Evolutionary conservation across 2,113 vertebrate species (phyloP), one percentile per base, ranked within the genome.

Genomic region (Poeciliopsis occidentalis): DNA sequence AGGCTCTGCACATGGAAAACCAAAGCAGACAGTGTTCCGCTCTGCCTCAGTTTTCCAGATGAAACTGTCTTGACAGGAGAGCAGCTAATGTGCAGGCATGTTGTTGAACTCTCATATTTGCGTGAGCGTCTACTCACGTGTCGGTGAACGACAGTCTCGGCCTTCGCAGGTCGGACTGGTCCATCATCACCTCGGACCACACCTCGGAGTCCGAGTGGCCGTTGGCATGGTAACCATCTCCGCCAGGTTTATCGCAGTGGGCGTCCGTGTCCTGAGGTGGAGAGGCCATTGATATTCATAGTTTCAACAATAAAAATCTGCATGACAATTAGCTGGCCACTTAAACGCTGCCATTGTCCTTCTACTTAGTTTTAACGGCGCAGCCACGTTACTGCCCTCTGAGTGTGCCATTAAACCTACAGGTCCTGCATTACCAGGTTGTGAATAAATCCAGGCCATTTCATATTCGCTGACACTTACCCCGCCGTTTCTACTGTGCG

Each of bases 141-240:
- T 97, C 96, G 90, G 95, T 97, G 77, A 99, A 98, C 3, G 94
- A 93, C 85, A 99, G 95, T 85, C 94, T 96, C 29, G 97, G 96
- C 91, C 97, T 95, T 77, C 95, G 93, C 64, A 95, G 88, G 84
- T 96, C 97, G 57, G 94, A 71, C 29, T 94, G 95, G 73, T 96
- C 97, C 65, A 93, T 94, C 80, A 92, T 91, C 31, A 95, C 82
- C 76, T 96, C 92, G 1, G 95, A 94, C 97, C 97, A 99, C 76
- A 93, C 88, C 6, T 96, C 95, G 1, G 94, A 88, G 76, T 97
- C 97, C 17, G 96, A 93, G 76, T 96, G 96, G 78, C 91, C 95
- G 84, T 96, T 96, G 82, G 95, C 94, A 88, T 96, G 95, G 83
- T 95, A 95, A 90, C 94, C 65, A 51, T 93, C 87, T 78, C 69